phyloP scores from a whole-genome alignment of 2,113 vertebrate species.

The Lasiurus borealis region DNA sequence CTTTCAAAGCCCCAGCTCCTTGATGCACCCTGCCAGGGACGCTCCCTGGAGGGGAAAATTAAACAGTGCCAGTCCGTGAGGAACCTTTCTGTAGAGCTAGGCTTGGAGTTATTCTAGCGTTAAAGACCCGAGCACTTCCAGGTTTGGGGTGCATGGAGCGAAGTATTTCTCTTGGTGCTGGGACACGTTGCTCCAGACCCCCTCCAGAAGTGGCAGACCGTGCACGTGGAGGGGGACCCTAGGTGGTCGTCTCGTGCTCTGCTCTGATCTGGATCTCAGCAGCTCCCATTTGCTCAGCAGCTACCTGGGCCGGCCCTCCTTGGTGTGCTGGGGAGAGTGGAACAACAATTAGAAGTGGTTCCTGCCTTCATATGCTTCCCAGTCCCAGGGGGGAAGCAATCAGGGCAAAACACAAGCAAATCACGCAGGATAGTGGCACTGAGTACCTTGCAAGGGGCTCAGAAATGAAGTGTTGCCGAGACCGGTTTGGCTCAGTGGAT shows the following conservation, averaged over 20 bases:
- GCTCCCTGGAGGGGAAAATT: neutral
- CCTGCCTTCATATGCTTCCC: neutral
- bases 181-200: neutral
- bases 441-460: too few relatives aligned
- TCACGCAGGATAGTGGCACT: neutral
- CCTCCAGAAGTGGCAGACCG: neutral
- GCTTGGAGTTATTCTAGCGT: neutral
- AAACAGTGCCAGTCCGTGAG: neutral
- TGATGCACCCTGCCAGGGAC: neutral
- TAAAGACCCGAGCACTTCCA: neutral
- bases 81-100: neutral
- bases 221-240: neutral
- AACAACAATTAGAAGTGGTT: neutral
- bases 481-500: too few relatives aligned
- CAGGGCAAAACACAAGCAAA: neutral
- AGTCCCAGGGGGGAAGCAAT: neutral
- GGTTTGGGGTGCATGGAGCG: neutral
- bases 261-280: neutral
- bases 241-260: neutral
- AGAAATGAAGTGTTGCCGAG: neutral
- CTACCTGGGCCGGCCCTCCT: neutral
- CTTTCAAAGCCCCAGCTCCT: neutral
- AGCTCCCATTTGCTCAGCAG: neutral
- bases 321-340: neutral
- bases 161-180: neutral